phyloP scores from a whole-genome alignment of 2,888 invertebrate species.

The Tinea trinotella region DNA sequence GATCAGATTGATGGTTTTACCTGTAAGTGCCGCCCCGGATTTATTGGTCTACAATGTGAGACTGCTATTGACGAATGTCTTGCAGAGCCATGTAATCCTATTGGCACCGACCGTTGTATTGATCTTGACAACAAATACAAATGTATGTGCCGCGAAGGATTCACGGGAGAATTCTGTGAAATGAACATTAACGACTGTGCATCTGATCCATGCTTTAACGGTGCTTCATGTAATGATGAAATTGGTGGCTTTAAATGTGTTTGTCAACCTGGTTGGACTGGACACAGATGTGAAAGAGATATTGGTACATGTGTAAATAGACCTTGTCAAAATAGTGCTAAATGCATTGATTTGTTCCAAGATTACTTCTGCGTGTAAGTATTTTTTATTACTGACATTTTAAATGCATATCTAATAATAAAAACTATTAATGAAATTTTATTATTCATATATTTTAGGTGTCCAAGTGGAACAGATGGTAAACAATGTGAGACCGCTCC shows the following conservation, averaged over 20 bases:
- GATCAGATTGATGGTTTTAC: constrained; percentile 92
- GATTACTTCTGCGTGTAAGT: constrained; percentile 92
- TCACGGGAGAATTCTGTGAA: constrained; percentile 87
- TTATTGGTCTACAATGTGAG: constrained; percentile 92
- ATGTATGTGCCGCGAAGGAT: constrained; percentile 93
- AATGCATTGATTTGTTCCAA: constrained; percentile 92
- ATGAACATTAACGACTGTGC: constrained; percentile 90
- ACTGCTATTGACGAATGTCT: constrained; percentile 94
- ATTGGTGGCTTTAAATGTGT: constrained; percentile 87
- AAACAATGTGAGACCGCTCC: constrained; percentile 98
- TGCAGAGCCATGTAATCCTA: constrained; percentile 90
- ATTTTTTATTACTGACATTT: constrained; percentile 22
- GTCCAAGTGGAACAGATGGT: constrained; percentile 95
- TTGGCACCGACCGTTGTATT: constrained; percentile 91
- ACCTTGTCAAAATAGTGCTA: constrained; percentile 95
- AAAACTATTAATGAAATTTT: constrained; percentile 11
- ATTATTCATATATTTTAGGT: constrained; percentile 60
- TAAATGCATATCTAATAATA: no score
- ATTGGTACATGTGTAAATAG: constrained; percentile 88
- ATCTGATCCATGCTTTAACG: constrained; percentile 88
- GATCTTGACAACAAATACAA: constrained; percentile 90
- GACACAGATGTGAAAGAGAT: constrained; percentile 87
- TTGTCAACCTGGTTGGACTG: constrained; percentile 90
- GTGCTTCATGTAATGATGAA: constrained; percentile 90
- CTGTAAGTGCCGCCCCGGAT: constrained; percentile 95